Evolutionary conservation across 2,113 vertebrate genomes (phyloP).

Genomic region (Hemichromis elongatus): DNA sequence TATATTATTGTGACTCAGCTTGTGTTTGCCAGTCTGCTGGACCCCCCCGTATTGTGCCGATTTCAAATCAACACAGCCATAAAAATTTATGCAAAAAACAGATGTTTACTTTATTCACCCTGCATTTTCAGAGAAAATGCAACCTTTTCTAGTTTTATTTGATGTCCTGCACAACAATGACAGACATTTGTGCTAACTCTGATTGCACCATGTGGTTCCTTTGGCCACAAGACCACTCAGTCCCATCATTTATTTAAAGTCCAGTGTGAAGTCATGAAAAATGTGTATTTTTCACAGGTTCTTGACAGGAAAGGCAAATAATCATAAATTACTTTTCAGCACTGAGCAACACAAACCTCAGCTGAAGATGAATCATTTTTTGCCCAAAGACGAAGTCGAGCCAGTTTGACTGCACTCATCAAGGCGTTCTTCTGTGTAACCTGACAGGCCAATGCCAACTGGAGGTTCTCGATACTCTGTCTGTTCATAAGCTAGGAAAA

Average conservation of each 20-base stretch:
- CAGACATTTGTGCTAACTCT: no score
- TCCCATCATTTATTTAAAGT: not conserved
- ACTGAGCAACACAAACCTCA: not conserved
- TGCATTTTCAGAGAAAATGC: no score
- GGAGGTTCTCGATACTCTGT: slow-evolving; percentile 71
- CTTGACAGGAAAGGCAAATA: not conserved
- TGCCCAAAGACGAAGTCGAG: slow-evolving; percentile 56
- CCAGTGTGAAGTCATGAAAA: not conserved
- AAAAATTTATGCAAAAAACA: not conserved
- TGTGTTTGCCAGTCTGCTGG: not conserved
- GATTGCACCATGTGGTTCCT: no score
- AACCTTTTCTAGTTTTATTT: no score
- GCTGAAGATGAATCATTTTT: not conserved
- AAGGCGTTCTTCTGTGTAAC: slow-evolving; percentile 76
- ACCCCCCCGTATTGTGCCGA: fast-evolving
- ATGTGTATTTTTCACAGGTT: not conserved
- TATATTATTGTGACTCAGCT: not conserved
- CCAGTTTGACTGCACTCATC: slow-evolving; percentile 71
- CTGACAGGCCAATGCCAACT: slow-evolving; percentile 74
- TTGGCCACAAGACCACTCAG: not conserved
- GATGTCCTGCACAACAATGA: not conserved
- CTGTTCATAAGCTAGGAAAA: slow-evolving; percentile 64
- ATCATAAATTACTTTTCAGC: not conserved
- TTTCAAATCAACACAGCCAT: not conserved
- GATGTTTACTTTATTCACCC: not conserved